Base-by-base conservation (phyloP, 2,888 invertebrate genomes). In the Tupiocoris notatus region DNA sequence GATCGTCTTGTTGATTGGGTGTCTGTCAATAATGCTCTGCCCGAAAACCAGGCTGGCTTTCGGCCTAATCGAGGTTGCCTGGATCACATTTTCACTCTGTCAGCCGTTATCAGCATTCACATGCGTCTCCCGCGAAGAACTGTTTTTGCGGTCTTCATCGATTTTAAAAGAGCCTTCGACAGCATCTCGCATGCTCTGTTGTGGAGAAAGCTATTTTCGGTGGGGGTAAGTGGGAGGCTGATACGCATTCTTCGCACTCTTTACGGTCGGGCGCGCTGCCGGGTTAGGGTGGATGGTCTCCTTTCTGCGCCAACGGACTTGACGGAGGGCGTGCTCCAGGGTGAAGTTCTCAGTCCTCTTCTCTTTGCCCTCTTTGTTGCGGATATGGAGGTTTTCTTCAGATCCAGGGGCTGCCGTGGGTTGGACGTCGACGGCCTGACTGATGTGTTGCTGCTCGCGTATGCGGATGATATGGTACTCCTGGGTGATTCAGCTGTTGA, bases 21-120 rank as follows among this genome's bases (percentile, higher is more conserved):
- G n/a, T n/a, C n/a, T n/a, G n/a, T n/a, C n/a, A n/a, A n/a, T n/a
- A n/a, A n/a, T n/a, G n/a, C n/a, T n/a, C 2, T 73, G 3, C 73
- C 73, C 2, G 73, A 73, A 61, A 62, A 61, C 39, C 73, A 73
- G 59, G 24, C 73, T n/a, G 73, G 73, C 18, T 73, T 73, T 39
- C n/a, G 71, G 21, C 2, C 1, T 17, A 61, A 61, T n/a, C 57
- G 71, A 22, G 59, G 71, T 1, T 59, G 71, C 24, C 9, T 59
- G 2, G 71, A 71, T 61, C 21, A 71, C 22, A n/a, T 71, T 20
- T 68, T 68, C n/a, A 18, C 23, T n/a, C 23, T 62, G 7, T 6
- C 62, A 2, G 62, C 62, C 2, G 20, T 18, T 16, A 22, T 62
- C 21, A 20, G 22, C 2, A 62, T 62, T 18, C 62, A 62, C 20